These are phyloP conservation scores for Perca schrenkii DNA, from an alignment of 2,113 vertebrate genomes.

Conservation along the genomic window DNA sequence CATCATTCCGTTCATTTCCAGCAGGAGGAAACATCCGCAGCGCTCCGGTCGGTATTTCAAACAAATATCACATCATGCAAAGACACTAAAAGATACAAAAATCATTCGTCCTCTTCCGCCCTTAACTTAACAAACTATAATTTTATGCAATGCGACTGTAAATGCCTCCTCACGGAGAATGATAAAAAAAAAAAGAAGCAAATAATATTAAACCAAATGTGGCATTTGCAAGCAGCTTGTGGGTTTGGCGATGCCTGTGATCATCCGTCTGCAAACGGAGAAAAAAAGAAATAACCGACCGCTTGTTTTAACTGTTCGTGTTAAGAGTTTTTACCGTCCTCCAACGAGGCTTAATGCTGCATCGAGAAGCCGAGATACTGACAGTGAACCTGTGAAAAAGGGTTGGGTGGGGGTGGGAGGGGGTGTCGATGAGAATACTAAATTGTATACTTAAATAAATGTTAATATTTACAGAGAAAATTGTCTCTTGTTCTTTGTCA, in stretches of 20 bases:
- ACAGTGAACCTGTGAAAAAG: constrained; percentile 84
- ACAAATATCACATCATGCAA: neutral
- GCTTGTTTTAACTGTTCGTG: constrained; percentile 74
- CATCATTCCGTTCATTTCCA: constrained; percentile 37
- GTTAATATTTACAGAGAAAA: constrained; percentile 83
- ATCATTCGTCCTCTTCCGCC: constrained; percentile 12
- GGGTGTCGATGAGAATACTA: constrained; percentile 79
- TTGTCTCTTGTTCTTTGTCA: constrained; percentile 2
- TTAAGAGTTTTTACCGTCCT: constrained; percentile 69
- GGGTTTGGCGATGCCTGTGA: constrained; percentile 57
- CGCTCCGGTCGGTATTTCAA: constrained; percentile 49
- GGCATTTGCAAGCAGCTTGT: constrained; percentile 65
- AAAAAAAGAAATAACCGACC: constrained; percentile 43
- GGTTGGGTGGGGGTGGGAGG: constrained; percentile 70
- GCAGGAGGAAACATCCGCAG: constrained; percentile 16
- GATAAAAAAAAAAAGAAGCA: constrained; percentile 32
- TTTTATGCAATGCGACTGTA: constrained; percentile 75
- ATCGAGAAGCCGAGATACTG: constrained; percentile 81
- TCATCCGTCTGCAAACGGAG: constrained; percentile 18
- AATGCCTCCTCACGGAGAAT: constrained; percentile 55
- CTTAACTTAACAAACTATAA: constrained; percentile 36
- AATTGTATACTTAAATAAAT: constrained; percentile 88
- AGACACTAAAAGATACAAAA: neutral
- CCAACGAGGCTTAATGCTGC: constrained; percentile 80
- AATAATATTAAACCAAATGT: constrained; percentile 74